Evolutionary conservation across 2,797 vertebrate genomes (phyloP).

Genomic region (Pangasius sanitwongsei): DNA sequence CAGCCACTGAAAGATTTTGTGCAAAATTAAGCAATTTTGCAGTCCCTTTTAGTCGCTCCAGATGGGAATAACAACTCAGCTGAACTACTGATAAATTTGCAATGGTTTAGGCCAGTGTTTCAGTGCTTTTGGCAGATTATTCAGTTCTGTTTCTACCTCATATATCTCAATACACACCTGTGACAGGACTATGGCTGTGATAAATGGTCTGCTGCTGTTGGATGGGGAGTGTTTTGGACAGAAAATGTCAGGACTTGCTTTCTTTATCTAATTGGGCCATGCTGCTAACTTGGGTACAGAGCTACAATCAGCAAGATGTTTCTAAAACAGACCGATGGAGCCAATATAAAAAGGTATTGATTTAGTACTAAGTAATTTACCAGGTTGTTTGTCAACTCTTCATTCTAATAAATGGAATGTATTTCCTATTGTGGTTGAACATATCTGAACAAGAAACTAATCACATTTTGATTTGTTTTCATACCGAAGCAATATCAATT

Average conservation of each 20-base stretch:
- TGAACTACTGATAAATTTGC: background rate
- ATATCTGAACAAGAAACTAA: background rate
- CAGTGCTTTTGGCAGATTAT: slow-evolving; percentile 55
- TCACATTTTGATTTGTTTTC: background rate
- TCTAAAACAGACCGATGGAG: slow-evolving; percentile 43
- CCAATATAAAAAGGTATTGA: slow-evolving; percentile 38
- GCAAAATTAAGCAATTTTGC: background rate
- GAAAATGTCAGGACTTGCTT: slow-evolving; percentile 50
- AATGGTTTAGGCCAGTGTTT: background rate
- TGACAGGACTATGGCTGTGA: slow-evolving; percentile 57
- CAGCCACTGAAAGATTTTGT: background rate
- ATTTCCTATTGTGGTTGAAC: background rate
- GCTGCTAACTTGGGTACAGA: slow-evolving; percentile 12
- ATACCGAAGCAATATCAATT: background rate
- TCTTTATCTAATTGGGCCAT: slow-evolving; percentile 50
- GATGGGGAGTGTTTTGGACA: slow-evolving; percentile 52
- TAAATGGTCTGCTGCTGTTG: slow-evolving; percentile 55
- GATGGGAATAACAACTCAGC: background rate
- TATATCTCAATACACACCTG: slow-evolving; percentile 65
- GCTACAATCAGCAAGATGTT: slow-evolving; percentile 17
- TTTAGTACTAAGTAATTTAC: slow-evolving; percentile 16
- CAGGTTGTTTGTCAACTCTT: slow-evolving; percentile 5
- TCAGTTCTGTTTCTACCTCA: slow-evolving; percentile 60
- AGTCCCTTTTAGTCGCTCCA: background rate
- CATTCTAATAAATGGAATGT: background rate